phyloP scores from a whole-genome alignment of 1,140 invertebrate genomes.

The Saccostrea echinata region DNA sequence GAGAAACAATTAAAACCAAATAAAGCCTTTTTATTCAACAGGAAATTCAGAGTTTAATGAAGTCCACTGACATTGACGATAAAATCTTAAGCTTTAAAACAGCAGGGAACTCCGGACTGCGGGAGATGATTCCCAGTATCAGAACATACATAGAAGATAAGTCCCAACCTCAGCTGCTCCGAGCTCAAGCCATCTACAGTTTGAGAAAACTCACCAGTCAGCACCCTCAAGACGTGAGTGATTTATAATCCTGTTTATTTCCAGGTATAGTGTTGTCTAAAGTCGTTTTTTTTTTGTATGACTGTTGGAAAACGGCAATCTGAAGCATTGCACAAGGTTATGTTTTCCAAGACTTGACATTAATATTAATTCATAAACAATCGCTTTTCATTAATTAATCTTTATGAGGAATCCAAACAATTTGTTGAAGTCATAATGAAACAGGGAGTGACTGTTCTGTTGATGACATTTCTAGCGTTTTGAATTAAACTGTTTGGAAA shows the following conservation, averaged over 20 bases:
- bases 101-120: constrained; percentile 72
- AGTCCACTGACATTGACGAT: constrained; percentile 46
- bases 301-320: neutral
- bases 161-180: constrained; percentile 58
- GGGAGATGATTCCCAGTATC: constrained; percentile 61
- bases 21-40: neutral
- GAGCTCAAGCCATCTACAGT: constrained; percentile 71
- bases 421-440: too few relatives aligned
- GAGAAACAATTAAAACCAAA: neutral
- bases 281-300: neutral
- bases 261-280: neutral
- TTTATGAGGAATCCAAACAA: too few relatives aligned
- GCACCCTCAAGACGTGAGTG: constrained; percentile 62
- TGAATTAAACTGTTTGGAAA: too few relatives aligned
- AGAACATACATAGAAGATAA: constrained; percentile 66
- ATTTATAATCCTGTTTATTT: neutral
- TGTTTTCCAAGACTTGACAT: too few relatives aligned
- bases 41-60: constrained; percentile 41
- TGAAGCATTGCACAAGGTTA: too few relatives aligned
- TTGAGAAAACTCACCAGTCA: constrained; percentile 64
- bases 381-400: too few relatives aligned
- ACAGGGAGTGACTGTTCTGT: too few relatives aligned
- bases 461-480: too few relatives aligned
- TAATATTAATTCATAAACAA: too few relatives aligned
- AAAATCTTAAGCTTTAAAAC: constrained; percentile 62